phyloP scores from a whole-genome alignment of 2,113 vertebrate species.

The Cheilinus undulatus region DNA sequence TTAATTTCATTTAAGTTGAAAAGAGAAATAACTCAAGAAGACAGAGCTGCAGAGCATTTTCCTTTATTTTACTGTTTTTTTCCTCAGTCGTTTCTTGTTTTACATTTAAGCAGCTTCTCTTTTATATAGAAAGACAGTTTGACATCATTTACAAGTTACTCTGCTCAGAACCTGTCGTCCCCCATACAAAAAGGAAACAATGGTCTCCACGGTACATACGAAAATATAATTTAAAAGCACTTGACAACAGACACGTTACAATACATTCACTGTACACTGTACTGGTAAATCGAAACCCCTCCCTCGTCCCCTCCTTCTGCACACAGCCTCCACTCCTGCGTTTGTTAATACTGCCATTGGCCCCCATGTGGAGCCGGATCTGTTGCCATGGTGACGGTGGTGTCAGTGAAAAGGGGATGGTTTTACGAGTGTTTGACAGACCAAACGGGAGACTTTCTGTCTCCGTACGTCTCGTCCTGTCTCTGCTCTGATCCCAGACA shows the following conservation, averaged over 20 bases:
- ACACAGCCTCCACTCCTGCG: constrained; percentile 54
- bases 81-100: constrained; percentile 87
- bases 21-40: background rate
- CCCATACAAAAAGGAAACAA: constrained; percentile 92
- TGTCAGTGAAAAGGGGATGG: constrained; percentile 85
- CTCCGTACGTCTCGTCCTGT: constrained; percentile 11
- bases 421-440: constrained; percentile 88
- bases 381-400: constrained; percentile 79
- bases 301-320: constrained; percentile 69
- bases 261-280: constrained; percentile 98
- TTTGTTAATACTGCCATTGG: constrained; percentile 90
- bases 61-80: constrained; percentile 83
- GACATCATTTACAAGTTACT: constrained; percentile 87
- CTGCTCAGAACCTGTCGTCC: constrained; percentile 88
- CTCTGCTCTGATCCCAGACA: constrained; percentile 34
- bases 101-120: constrained; percentile 95
- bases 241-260: constrained; percentile 95
- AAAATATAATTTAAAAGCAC: constrained; percentile 99
- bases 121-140: constrained; percentile 89
- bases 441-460: constrained; percentile 33
- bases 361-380: constrained; percentile 83
- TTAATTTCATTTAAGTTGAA: background rate
- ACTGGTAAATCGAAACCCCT: constrained; percentile 89
- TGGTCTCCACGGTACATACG: constrained; percentile 95
- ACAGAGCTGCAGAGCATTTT: constrained; percentile 51